Base-by-base conservation (phyloP, 2,888 invertebrate species). In the Rhaphigaster nebulosa region DNA sequence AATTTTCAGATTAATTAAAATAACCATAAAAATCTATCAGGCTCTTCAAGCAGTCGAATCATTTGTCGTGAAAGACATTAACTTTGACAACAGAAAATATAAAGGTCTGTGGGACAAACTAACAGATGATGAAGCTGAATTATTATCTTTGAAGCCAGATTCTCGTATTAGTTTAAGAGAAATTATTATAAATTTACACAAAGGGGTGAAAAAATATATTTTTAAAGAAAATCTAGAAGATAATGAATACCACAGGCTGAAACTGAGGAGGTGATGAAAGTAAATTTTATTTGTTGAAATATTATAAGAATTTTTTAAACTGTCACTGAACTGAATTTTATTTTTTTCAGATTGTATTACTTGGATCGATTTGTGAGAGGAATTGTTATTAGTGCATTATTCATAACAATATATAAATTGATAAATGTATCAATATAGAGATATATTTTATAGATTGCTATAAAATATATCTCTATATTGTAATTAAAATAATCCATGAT, bases 171-270 rank as follows among this genome's bases (percentile, higher is more conserved):
- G 88, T 45, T 56, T 65, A 10, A 23, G n/a, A 29, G 56, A 88
- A 29, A 60, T 89, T 70, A 90, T 91, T 54, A 23, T 34, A 26
- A 29, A 52, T 34, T 41, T 60, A 23, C 91, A 91, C n/a, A 10
- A 45, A 18, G 91, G 91, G 15, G 38, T 91, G 84, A 90, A 90
- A 38, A 91, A 91, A 34, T 91, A 88, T 88, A 23, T 90, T 45
- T 91, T 91, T 54, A 60, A 91, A 60, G 91, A 91, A 56, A 91
- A 89, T 41, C 90, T 91, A 41, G 90, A 90, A 60, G 91, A 91
- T 65, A 76, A 84, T n/a, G n/a, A n/a, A n/a, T n/a, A n/a, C n/a
- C n/a, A n/a, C n/a, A n/a, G n/a, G n/a, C n/a, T n/a, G n/a, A 84
- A 41, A 38, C 26, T 84, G 26, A 45, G 15, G 38, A 45, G 38